phyloP scores from a whole-genome alignment of 2,113 vertebrate genomes.

The Cinclus cinclus region DNA sequence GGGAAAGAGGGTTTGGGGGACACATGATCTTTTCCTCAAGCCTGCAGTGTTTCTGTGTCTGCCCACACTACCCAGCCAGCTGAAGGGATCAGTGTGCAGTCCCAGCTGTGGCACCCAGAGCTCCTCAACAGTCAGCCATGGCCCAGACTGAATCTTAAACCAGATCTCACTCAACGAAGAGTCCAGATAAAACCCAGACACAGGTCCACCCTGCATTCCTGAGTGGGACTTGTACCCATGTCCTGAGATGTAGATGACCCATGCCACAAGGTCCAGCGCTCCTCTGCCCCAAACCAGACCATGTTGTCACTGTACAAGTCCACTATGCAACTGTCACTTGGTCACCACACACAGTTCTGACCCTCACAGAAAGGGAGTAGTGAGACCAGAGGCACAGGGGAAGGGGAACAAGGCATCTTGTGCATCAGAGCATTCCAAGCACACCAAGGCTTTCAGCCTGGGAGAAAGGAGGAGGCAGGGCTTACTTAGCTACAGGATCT shows the following conservation, averaged over 20 bases:
- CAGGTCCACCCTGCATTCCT: background rate
- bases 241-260: background rate
- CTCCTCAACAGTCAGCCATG: background rate
- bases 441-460: background rate
- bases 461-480: background rate
- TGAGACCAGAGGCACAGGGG: background rate
- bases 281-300: background rate
- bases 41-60: background rate
- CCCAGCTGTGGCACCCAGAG: background rate
- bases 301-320: rapidly evolving
- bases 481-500: background rate
- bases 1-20: no score
- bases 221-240: background rate
- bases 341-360: background rate
- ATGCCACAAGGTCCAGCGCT: background rate
- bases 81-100: background rate
- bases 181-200: background rate
- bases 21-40: background rate
- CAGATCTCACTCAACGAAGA: background rate
- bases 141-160: background rate
- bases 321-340: background rate
- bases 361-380: background rate
- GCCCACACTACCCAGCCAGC: rapidly evolving
- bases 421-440: background rate
- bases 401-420: background rate